Percentiles rank a stretch among this genome's conserved stretches.
Evolutionary conservation across 2,888 invertebrate genomes (phyloP).

Genomic region (Gymnoscelis rufifasciata): DNA sequence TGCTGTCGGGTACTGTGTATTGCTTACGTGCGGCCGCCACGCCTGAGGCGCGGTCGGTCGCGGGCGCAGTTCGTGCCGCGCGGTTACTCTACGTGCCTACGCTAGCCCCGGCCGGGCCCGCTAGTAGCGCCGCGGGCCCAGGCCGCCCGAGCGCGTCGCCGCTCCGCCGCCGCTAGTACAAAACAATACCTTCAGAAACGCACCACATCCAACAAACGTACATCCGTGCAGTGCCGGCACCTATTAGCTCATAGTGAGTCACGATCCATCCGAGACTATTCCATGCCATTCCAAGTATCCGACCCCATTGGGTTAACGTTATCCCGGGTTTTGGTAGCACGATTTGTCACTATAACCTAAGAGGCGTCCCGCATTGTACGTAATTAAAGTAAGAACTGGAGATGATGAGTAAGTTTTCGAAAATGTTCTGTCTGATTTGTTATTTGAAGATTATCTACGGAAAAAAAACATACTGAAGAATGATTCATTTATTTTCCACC

Average conservation of each 20-base stretch:
- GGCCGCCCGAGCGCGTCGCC: conserved; percentile 53
- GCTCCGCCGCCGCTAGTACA: conserved; percentile 59
- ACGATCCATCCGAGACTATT: background rate
- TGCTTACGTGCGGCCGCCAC: conserved; percentile 28
- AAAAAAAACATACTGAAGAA: no score
- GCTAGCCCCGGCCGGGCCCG: conserved; percentile 29
- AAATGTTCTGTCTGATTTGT: no score
- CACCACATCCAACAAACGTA: conserved; percentile 16
- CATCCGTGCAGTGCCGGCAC: conserved; percentile 26
- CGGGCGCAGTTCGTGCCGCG: conserved; percentile 32
- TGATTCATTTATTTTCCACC: no score
- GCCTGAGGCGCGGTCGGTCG: no score
- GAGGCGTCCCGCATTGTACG: conserved; percentile 43
- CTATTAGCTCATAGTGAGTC: conserved; percentile 42
- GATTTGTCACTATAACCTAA: conserved; percentile 43
- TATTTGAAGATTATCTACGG: no score
- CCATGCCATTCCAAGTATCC: conserved; percentile 2
- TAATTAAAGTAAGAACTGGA: conserved; percentile 18
- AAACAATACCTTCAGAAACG: conserved; percentile 34
- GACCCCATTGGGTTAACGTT: conserved; percentile 5
- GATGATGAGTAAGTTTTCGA: conserved; percentile 3
- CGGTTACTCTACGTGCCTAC: conserved; percentile 31
- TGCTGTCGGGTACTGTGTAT: conserved; percentile 26
- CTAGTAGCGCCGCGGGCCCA: conserved; percentile 72
- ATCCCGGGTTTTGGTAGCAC: conserved; percentile 7